Evolutionary conservation across 1,140 invertebrate genomes (phyloP).

Genomic region (Pogonomyrmex barbatus): DNA sequence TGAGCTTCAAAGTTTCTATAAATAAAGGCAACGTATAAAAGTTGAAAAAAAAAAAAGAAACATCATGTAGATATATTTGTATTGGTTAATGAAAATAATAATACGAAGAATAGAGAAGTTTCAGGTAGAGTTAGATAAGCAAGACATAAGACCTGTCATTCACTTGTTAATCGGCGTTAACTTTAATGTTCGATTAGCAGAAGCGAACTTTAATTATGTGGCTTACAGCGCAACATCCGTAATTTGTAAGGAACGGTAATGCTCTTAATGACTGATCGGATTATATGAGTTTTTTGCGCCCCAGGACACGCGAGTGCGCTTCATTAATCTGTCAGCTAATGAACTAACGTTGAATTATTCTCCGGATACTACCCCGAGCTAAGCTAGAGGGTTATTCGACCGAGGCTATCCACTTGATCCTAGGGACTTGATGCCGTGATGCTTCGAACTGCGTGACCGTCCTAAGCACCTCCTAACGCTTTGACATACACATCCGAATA

Average conservation of each 20-base stretch:
- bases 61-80: background rate
- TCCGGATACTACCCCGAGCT: background rate
- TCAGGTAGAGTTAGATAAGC: too few relatives aligned
- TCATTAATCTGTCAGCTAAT: conserved; percentile 68
- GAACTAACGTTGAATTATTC: conserved; percentile 3
- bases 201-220: conserved; percentile 11
- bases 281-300: conserved; percentile 58
- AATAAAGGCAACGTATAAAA: background rate
- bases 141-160: too few relatives aligned
- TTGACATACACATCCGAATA: conserved; percentile 21
- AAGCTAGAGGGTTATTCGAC: conserved; percentile 23
- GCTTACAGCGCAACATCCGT: background rate
- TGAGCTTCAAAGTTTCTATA: background rate
- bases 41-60: too few relatives aligned
- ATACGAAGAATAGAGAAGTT: background rate
- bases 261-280: conserved; percentile 48
- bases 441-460: conserved; percentile 29
- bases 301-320: background rate
- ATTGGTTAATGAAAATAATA: background rate
- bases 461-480: background rate
- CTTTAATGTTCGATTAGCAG: background rate
- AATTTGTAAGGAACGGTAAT: conserved; percentile 5
- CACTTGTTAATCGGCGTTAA: too few relatives aligned
- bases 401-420: conserved; percentile 36
- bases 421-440: background rate